Evolutionary conservation across 2,797 vertebrate species (phyloP).

Genomic region (Salarias fasciatus): DNA sequence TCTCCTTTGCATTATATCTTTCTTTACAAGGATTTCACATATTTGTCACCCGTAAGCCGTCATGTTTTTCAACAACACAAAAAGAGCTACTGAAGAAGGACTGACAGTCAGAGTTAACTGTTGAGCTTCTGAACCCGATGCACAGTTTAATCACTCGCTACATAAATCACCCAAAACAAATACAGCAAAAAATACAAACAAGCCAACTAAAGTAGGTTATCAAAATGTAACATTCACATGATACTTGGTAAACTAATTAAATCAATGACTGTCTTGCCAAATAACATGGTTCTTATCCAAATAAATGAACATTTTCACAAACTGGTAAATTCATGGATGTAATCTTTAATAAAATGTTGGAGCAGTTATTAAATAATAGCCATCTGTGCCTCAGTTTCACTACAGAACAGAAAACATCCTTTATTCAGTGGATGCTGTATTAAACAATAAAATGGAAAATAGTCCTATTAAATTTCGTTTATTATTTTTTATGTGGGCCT

Average conservation of each 20-base stretch:
- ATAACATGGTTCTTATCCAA: too few species aligned
- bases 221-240: too few species aligned
- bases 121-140: background rate
- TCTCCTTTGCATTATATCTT: too few species aligned
- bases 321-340: constrained; percentile 8
- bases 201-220: too few species aligned
- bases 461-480: background rate
- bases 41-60: too few species aligned
- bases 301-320: constrained; percentile 1
- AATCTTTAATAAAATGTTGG: constrained; percentile 23
- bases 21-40: too few species aligned
- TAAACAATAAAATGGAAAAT: background rate
- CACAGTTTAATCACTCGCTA: background rate
- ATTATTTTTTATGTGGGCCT: constrained; percentile 21
- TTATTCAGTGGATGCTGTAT: background rate
- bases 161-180: background rate
- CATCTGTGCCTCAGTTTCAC: too few species aligned
- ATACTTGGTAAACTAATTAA: too few species aligned
- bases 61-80: too few species aligned
- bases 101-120: background rate
- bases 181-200: too few species aligned
- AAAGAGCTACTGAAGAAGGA: background rate
- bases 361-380: constrained; percentile 1
- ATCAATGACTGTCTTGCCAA: too few species aligned
- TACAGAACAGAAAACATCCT: constrained; percentile 4